These are phyloP conservation scores for Phrynocephalus versicolor DNA, from an alignment of 2,113 vertebrate genomes.

Conservation along the genomic window DNA sequence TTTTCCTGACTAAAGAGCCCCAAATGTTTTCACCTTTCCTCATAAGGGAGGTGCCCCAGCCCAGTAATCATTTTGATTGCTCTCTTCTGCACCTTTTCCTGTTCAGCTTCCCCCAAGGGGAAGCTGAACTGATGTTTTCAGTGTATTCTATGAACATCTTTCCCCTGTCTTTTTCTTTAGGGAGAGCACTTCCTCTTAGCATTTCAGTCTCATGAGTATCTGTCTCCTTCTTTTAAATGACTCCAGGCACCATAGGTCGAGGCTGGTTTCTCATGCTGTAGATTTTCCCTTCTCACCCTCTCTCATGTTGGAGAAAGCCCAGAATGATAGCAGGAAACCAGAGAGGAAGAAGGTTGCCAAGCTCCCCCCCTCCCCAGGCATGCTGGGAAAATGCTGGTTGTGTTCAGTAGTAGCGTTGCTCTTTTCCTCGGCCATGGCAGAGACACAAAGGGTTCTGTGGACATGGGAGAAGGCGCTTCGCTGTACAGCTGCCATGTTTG, in stretches of 20 bases:
- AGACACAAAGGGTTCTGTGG: conserved; percentile 73
- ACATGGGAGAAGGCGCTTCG: conserved; percentile 61
- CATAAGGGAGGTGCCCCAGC: too few relatives aligned
- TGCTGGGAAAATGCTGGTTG: conserved; percentile 52
- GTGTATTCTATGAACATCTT: too few relatives aligned
- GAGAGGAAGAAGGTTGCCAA: conserved; percentile 49
- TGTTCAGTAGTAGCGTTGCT: conserved; percentile 49
- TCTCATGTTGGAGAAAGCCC: background rate
- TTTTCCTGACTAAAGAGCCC: too few relatives aligned
- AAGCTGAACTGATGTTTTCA: conserved; percentile 23
- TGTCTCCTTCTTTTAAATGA: conserved; percentile 24
- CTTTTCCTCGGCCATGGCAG: conserved; percentile 70
- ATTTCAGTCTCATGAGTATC: conserved; percentile 32
- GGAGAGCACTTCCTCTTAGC: conserved; percentile 17
- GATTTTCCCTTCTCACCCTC: conserved; percentile 16
- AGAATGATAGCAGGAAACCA: conserved; percentile 48
- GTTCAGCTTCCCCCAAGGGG: too few relatives aligned
- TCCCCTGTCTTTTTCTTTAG: conserved; percentile 20
- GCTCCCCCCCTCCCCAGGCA: conserved; percentile 39
- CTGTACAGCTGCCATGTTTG: conserved; percentile 71
- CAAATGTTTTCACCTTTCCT: too few relatives aligned
- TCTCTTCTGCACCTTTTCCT: too few relatives aligned
- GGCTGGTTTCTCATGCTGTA: conserved; percentile 9
- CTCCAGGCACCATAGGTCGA: conserved; percentile 30
- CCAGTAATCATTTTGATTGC: too few relatives aligned